Base-by-base conservation (phyloP, 2,888 invertebrate species). In the Rhagonycha fulva region DNA sequence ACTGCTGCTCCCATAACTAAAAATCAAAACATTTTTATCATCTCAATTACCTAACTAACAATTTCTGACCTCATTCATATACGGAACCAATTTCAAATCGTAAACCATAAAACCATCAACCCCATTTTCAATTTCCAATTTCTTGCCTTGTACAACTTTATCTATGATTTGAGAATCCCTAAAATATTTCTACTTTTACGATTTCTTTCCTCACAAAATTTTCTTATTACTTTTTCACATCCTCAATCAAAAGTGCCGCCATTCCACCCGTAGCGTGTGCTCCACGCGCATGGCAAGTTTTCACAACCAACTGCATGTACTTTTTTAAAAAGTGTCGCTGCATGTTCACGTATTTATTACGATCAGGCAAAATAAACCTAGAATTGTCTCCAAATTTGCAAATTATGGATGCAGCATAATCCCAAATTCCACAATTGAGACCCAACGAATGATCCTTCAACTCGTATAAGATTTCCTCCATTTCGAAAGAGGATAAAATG, bases 371-470 rank as follows among this genome's bases (percentile, higher is more conserved):
- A 9, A 93, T 83, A 85, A 91, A 93, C 74, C 91, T 89, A 76
- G 88, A 85, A 32, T 47, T 73, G 83, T 87, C 86, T 89, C 92
- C 92, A 86, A 92, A 92, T 85, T 92, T 93, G 26, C 90, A 89
- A 80, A 93, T 90, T 70, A 93, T 91, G 3, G 92, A 92, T 0
- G 92, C 92, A 72, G 91, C 90, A 84, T 94, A 94, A 84, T 94
- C 94, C 94, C 94, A 94, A 80, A 94, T 92, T 4, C 94, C 94
- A 86, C 93, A 94, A 84, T 94, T 94, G 2, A 94, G 88, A 3
- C 94, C 94, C 60, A 93, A 85, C 0, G 93, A 93, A 85, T 93
- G 92, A 73, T 93, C 91, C 79, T 87, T 89, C 61, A 94, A 84
- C 12, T 91, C 92, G 85, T 89, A 93, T 72, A 94, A 88, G 77